phyloP scores from a whole-genome alignment of 2,797 vertebrate genomes.

The Rhinoraja longicauda region DNA sequence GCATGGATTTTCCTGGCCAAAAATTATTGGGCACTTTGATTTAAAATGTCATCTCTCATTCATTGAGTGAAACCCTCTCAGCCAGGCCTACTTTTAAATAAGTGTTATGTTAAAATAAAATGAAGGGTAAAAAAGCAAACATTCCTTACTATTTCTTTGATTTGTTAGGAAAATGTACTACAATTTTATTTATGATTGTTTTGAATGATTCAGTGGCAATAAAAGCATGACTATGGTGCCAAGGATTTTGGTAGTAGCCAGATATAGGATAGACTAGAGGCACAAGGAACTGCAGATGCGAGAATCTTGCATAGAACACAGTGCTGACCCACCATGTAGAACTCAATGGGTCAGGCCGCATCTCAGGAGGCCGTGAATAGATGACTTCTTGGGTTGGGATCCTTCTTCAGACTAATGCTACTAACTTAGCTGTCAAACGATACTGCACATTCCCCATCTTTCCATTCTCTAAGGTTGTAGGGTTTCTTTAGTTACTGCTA shows the following conservation, averaged over 20 bases:
- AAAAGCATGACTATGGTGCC: background rate
- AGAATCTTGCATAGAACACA: too few species aligned
- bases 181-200: background rate
- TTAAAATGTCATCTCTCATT: background rate
- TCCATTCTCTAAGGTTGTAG: background rate
- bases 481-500: background rate
- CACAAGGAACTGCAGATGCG: too few species aligned
- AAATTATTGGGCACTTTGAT: background rate
- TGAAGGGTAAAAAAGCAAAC: background rate
- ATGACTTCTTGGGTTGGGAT: too few species aligned
- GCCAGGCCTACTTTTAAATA: background rate
- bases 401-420: too few species aligned
- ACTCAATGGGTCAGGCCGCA: too few species aligned
- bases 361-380: too few species aligned
- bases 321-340: too few species aligned
- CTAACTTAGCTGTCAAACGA: background rate
- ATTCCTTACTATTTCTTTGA: background rate
- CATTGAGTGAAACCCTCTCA: background rate
- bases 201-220: background rate
- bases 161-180: background rate
- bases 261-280: background rate
- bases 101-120: background rate
- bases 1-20: background rate
- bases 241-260: background rate
- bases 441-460: background rate